These are phyloP conservation scores for Aphidius colemani DNA, from an alignment of 2,888 invertebrate species.

Conservation along the genomic window DNA sequence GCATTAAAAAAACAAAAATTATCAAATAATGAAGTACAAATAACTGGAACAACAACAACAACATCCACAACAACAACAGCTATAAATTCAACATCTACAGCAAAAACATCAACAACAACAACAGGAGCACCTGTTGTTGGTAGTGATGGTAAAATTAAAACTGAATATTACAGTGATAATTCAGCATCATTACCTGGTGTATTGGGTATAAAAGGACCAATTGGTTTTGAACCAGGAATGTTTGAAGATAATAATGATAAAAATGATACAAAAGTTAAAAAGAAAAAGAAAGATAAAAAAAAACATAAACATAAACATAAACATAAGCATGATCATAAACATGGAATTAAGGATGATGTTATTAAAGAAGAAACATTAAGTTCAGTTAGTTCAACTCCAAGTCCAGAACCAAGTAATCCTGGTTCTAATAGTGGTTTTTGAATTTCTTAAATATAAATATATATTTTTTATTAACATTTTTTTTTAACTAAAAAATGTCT, in stretches of 20 bases:
- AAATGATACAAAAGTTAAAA: constrained; percentile 63
- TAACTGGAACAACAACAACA: no score
- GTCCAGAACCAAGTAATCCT: constrained; percentile 62
- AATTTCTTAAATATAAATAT: constrained; percentile 5
- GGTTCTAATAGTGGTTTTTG: neutral
- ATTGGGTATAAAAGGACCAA: constrained; percentile 71
- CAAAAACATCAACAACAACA: neutral
- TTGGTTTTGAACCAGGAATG: constrained; percentile 86
- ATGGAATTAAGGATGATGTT: constrained; percentile 62
- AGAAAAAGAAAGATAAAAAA: constrained; percentile 81
- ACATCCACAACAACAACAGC: constrained; percentile 3
- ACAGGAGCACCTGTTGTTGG: constrained; percentile 22
- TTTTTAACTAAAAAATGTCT: no score
- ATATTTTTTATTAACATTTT: neutral
- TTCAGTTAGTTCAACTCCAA: constrained; percentile 77
- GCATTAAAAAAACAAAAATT: constrained; percentile 34
- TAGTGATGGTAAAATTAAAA: constrained; percentile 64
- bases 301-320: constrained; percentile 88
- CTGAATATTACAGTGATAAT: constrained; percentile 78
- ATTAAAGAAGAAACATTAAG: constrained; percentile 74
- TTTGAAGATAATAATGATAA: constrained; percentile 69
- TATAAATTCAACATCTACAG: neutral
- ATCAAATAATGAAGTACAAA: constrained; percentile 32
- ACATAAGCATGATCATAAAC: constrained; percentile 64
- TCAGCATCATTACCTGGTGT: constrained; percentile 79